Evolutionary conservation across 1,140 invertebrate genomes (phyloP), one percentile per base, ranked within the genome.

Genomic region (Gryllus bimaculatus): DNA sequence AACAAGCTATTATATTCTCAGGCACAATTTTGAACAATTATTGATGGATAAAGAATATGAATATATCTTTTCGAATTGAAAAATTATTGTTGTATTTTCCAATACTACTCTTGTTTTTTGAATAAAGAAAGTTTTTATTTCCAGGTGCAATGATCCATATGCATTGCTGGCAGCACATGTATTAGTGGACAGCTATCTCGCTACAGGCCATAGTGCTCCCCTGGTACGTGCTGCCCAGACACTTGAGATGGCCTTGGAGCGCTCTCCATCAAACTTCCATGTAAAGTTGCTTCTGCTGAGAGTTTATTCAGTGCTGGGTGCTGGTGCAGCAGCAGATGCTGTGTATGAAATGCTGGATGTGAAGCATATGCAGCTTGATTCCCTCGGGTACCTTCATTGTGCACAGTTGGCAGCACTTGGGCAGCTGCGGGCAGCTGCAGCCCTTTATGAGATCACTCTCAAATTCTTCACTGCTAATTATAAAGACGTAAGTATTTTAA

Each of bases 351-450:
- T 87, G 76, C 86, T 98, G 84, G 96, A 98, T 83, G 90, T 96
- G 77, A 99, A 99, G 88, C 95, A 98, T 86, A 92, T 98, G 81
- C 97, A 98, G 85, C 88, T 97, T 84, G 96, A 98, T 87, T 96
- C 96, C 0, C 87, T 98, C 83, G 93, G 96, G 77, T 93, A 96
- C 87, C 87, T 96, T 78, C 92, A 96, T 85, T 91, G 90, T 78
- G 91, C 92, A 81, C 89, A 94, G 80, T 87, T 96, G 79, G 87
- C 90, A 7, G 86, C 92, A 75, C 88, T 90, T 26, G 94, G 92
- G 8, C 89, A 93, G 75, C 91, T 92, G 83, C 86, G 89, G 0
- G 86, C 91, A 48, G 92, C 92, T 47, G 86, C 88, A 8, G 86
- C 88, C 78, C 88, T 92, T 66, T 91, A 93, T 81, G 90, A 92